These are phyloP conservation scores for Lepilemur septentrionalis DNA, from an alignment of 2,797 vertebrate genomes.

Conservation along the genomic window DNA sequence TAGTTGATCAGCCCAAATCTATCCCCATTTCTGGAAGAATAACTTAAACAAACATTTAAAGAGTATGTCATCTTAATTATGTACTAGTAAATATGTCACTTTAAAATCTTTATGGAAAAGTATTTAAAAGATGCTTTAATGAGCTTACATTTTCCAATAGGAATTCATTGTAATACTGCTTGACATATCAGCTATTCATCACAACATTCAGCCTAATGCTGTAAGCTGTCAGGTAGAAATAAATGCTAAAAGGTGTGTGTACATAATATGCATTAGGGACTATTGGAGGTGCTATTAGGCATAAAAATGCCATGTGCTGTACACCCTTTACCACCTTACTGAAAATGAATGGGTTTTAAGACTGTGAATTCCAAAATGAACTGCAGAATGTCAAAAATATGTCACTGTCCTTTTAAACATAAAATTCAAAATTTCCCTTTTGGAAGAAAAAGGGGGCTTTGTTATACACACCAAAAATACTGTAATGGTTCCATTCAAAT, in stretches of 20 bases:
- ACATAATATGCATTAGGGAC: slow-evolving; percentile 46
- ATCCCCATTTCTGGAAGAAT: slow-evolving; percentile 39
- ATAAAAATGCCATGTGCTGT: slow-evolving; percentile 23
- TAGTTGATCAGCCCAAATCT: slow-evolving; percentile 10
- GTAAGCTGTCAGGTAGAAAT: slow-evolving; percentile 52
- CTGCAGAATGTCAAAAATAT: slow-evolving; percentile 47
- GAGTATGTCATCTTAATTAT: slow-evolving; percentile 10
- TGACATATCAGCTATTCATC: slow-evolving; percentile 53
- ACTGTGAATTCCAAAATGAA: slow-evolving; percentile 26
- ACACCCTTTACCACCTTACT: background rate
- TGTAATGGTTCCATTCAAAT: slow-evolving; percentile 57
- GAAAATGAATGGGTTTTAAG: slow-evolving; percentile 60
- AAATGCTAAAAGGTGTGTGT: slow-evolving; percentile 4
- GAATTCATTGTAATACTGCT: background rate
- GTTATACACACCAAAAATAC: slow-evolving; percentile 50
- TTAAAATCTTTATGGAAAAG: slow-evolving; percentile 40
- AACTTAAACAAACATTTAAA: slow-evolving; percentile 48
- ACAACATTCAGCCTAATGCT: slow-evolving; percentile 42
- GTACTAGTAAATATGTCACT: background rate
- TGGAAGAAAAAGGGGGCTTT: background rate
- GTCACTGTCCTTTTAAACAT: slow-evolving; percentile 23
- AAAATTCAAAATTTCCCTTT: slow-evolving; percentile 51
- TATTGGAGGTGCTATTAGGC: slow-evolving; percentile 20
- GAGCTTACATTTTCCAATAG: slow-evolving; percentile 43
- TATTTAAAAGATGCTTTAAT: slow-evolving; percentile 28